Base-by-base conservation (phyloP, 64 coral and sea anemone species). In the Stichodactyla helianthus region DNA sequence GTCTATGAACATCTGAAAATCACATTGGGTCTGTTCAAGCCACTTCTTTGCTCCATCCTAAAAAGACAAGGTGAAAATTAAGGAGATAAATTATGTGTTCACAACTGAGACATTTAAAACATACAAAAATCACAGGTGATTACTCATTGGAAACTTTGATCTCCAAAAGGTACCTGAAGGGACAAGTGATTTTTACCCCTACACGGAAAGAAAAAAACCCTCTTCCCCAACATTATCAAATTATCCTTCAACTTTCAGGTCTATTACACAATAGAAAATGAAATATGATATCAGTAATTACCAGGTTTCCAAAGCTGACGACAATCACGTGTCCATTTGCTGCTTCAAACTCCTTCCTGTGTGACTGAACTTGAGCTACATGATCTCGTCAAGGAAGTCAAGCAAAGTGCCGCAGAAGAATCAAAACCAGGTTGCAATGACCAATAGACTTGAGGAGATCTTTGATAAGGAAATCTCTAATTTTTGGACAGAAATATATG, bases 371-470 rank as follows among this genome's bases (percentile, higher is more conserved):
- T 76, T 90, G 88, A n/a, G 90, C 88, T 27, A 95, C 93, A 93
- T 99, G 97, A 65, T 90, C 86, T 83, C 97, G 97, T 99, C 97
- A 99, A 10, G 97, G 97, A 16, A 99, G 85, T 99, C 97, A 99
- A 7, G 97, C 97, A 99, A 99, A 99, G 55, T 99, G 97, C 12
- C 97, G 93, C 20, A 99, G 64, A 50, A 99, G 89, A 52, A 99
- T 90, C 28, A 99, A 76, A 5, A 99, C 65, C 9, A 92, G 74
- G 80, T 74, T 85, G 16, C 71, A 85, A 79, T 52, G 51, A 57
- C 85, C 82, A 88, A 94, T 44, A 44, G 89, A 86, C n/a, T 68
- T 79, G 27, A 91, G 50, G 18, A 98, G 67, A 20, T 98, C 95
- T 91, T 77, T 82, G 79, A 93, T 54, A 53, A 83, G 79, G 55